Evolutionary conservation across 2,113 vertebrate genomes (phyloP).

Genomic region (Pipa parva): DNA sequence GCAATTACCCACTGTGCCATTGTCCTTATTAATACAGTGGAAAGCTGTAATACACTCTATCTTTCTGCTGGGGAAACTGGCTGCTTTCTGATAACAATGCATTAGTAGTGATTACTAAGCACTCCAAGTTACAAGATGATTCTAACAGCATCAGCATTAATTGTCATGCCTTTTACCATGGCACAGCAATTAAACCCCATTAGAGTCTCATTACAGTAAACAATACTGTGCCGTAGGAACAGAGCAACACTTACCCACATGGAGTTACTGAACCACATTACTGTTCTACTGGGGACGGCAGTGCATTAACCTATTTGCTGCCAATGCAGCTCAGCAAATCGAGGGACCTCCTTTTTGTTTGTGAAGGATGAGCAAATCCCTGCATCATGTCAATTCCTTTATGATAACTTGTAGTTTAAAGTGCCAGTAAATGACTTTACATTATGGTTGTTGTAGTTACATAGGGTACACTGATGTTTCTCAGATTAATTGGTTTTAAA

Average conservation of each 20-base stretch:
- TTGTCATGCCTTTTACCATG: conserved; percentile 32
- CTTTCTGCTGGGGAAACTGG: neutral
- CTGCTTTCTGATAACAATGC: conserved; percentile 15
- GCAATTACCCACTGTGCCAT: too few relatives aligned
- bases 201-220: conserved; percentile 37
- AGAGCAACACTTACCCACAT: neutral
- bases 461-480: too few relatives aligned
- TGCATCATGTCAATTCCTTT: too few relatives aligned
- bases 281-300: neutral
- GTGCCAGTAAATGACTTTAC: too few relatives aligned
- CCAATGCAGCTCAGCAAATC: too few relatives aligned
- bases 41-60: neutral
- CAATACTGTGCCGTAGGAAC: conserved; percentile 19
- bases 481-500: too few relatives aligned
- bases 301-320: conserved; percentile 5
- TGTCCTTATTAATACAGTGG: too few relatives aligned
- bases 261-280: conserved; percentile 8
- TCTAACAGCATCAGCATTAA: conserved; percentile 29
- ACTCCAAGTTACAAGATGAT: conserved; percentile 15
- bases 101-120: conserved; percentile 32
- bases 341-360: too few relatives aligned
- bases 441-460: too few relatives aligned
- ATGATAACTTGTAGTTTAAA: too few relatives aligned
- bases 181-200: conserved; percentile 36
- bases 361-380: too few relatives aligned